A percentile compares a stretch with the other conserved stretches of the same genome.
Conservation (phyloP, 2,797 vertebrate genomes). For the Phrynocephalus forsythii region DNA sequence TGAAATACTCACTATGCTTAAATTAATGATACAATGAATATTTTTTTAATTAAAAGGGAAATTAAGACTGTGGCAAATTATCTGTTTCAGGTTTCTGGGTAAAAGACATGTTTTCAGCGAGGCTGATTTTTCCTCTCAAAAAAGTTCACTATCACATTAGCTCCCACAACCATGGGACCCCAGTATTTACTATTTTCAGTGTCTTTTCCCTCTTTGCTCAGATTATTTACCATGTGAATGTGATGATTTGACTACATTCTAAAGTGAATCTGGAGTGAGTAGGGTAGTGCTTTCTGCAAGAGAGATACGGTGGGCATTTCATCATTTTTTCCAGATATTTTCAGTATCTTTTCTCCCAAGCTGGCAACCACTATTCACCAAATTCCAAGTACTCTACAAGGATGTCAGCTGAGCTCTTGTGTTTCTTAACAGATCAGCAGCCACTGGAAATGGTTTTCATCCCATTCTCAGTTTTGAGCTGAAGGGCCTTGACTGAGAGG, state of each 20-base stretch:
- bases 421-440: neutral
- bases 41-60: neutral
- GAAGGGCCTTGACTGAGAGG: neutral
- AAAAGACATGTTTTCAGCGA: neutral
- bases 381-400: neutral
- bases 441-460: neutral
- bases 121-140: neutral
- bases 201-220: neutral
- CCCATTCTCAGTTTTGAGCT: neutral
- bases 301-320: neutral
- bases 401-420: neutral
- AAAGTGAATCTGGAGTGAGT: no score
- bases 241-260: neutral
- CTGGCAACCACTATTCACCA: neutral
- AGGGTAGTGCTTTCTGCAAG: neutral
- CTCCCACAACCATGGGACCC: neutral
- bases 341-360: neutral
- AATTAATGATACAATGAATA: neutral
- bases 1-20: neutral
- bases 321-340: neutral
- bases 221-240: neutral
- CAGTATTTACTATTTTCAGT: neutral
- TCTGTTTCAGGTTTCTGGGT: neutral
- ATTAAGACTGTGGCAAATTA: neutral
- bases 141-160: neutral